These are phyloP conservation scores for Hybos culiciformis DNA, from an alignment of 2,888 invertebrate genomes.

Conservation along the genomic window DNA sequence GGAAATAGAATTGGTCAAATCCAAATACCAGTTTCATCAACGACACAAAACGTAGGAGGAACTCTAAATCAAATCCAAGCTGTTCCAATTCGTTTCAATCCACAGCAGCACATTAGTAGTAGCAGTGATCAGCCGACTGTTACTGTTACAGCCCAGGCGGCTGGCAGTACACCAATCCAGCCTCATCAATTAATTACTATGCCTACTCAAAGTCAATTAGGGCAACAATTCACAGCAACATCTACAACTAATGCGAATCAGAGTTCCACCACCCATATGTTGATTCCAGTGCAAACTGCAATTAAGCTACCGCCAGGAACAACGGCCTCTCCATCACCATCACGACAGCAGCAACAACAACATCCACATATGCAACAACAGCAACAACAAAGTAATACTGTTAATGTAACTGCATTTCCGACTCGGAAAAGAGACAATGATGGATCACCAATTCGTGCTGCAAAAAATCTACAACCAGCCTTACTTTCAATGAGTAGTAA, in stretches of 20 bases:
- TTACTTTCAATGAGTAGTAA: slow-evolving; percentile 26
- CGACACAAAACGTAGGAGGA: slow-evolving; percentile 8
- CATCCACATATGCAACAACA: slow-evolving; percentile 9
- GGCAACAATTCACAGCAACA: slow-evolving; percentile 2
- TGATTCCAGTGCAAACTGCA: not conserved
- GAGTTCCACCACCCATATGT: not conserved
- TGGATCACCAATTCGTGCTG: slow-evolving; percentile 47
- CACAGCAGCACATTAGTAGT: slow-evolving; percentile 15
- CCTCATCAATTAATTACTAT: slow-evolving; percentile 14
- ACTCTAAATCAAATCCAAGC: slow-evolving; percentile 22
- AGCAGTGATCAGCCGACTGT: not conserved
- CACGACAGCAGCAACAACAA: slow-evolving; percentile 2
- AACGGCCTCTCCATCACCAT: not conserved
- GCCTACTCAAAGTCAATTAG: not conserved
- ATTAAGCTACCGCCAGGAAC: not conserved
- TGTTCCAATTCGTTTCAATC: slow-evolving; percentile 25
- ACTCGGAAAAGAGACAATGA: slow-evolving; percentile 77
- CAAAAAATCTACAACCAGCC: slow-evolving; percentile 43
- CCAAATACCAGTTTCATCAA: slow-evolving; percentile 23
- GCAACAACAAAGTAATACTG: slow-evolving; percentile 15
- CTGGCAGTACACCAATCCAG: slow-evolving; percentile 3
- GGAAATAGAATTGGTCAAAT: slow-evolving; percentile 26
- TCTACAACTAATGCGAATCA: slow-evolving; percentile 1
- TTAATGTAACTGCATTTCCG: slow-evolving; percentile 41
- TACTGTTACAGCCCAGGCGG: not conserved